Base-by-base conservation (phyloP, 2,888 invertebrate species). In the Desoria tigrina region DNA sequence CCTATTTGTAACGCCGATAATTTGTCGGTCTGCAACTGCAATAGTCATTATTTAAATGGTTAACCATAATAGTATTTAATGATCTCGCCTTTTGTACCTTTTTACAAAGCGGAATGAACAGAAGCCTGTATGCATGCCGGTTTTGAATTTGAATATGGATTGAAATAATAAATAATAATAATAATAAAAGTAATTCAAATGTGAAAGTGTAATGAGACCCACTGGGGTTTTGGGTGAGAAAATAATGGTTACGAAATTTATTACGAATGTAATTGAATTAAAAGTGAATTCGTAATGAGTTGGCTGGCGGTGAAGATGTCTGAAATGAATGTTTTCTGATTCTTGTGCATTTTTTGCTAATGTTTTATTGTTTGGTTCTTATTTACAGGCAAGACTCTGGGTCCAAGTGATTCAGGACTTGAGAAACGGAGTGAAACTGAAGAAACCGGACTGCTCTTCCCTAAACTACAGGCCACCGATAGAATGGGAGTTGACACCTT, bases 401-500 rank as follows among this genome's bases (percentile, higher is more conserved):
- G 89, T 93, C 80, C 94, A 94, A 85, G 94, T 96, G 51, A 94
- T 96, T 80, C 88, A 90, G 73, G 92, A 96, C 80, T 84, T 97
- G 66, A 84, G 96, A 60, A 88, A 89, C 80, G 96, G 96, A 26
- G 94, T 96, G 9, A 90, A 94, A 80, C 84, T 97, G 80, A 95
- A 94, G 83, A 95, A 95, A 81, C 88, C 90, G 28, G 87, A 88
- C 76, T 77, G 74, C 73, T 80, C 78, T 62, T 75, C 77, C 23
- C 67, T 62, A 50, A 86, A 85, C 79, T 86, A 88, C 69, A 84
- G 88, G 78, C 86, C 89, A 14, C 90, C 90, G 9, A 88, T 91
- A 68, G 94, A 96, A 81, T 96, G 89, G 81, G 94, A 94, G 81
- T 82, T 96, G 77, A 97, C 96, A 53, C 96, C 96, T 16, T 96